Conservation (phyloP, 2,797 vertebrate species). For the Coendou prehensilis region DNA sequence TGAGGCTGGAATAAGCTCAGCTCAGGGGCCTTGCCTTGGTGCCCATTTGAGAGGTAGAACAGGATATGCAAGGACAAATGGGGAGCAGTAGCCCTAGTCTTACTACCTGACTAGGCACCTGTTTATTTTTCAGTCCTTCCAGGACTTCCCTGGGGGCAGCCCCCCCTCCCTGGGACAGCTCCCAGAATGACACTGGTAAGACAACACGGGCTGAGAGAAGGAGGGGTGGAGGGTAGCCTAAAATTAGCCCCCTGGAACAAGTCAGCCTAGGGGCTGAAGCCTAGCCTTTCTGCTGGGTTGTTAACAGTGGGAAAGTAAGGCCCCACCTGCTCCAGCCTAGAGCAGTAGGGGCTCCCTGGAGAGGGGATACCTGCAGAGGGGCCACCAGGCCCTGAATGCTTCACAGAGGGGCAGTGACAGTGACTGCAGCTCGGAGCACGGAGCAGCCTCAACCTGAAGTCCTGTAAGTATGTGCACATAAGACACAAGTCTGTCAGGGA, state of each 20-base stretch:
- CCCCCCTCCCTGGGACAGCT: constrained; percentile 79
- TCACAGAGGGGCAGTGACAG: rapidly evolving
- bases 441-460: not conserved
- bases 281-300: constrained; percentile 46
- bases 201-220: constrained; percentile 89
- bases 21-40: not conserved
- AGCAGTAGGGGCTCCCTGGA: not conserved
- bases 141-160: constrained; percentile 45
- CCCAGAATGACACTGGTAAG: constrained; percentile 96
- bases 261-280: constrained; percentile 66
- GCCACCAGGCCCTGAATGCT: not conserved
- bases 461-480: constrained; percentile 64
- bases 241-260: constrained; percentile 91
- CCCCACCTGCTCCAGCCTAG: not conserved
- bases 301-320: constrained; percentile 51
- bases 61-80: not conserved
- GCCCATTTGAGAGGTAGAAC: not conserved
- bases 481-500: not conserved
- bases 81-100: not conserved
- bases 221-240: constrained; percentile 87
- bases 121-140: constrained; percentile 56
- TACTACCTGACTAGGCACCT: constrained; percentile 42
- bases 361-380: not conserved
- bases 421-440: rapidly evolving
- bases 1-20: not conserved